These are phyloP conservation scores for Rotaria socialis DNA, from an alignment of 2,888 invertebrate genomes.

Conservation along the genomic window DNA sequence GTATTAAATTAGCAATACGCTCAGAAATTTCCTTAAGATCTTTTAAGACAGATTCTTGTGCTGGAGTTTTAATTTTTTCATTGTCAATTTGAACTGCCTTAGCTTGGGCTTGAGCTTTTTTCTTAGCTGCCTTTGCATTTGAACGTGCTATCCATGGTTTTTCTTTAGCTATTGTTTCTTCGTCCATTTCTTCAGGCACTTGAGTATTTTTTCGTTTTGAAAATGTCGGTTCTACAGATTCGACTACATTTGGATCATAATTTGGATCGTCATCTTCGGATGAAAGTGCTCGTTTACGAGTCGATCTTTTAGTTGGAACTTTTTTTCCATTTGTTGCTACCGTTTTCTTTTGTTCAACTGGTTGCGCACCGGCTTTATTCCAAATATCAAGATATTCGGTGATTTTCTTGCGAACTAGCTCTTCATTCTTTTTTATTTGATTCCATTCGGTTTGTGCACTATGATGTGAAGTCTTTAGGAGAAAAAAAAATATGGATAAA, in stretches of 20 bases:
- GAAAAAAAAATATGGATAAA: neutral
- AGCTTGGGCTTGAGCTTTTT: neutral
- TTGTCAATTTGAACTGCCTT: neutral
- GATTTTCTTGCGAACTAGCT: neutral
- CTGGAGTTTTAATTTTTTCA: conserved; percentile 8
- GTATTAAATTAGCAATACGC: conserved; percentile 24
- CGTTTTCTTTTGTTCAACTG: neutral
- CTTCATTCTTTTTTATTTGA: conserved; percentile 30
- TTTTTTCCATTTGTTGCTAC: neutral
- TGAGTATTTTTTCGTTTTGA: neutral
- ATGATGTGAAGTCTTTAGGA: neutral
- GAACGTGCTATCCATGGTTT: neutral
- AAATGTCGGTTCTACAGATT: neutral
- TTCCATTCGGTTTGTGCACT: conserved; percentile 35
- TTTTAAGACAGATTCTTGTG: conserved; percentile 18
- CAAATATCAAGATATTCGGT: neutral
- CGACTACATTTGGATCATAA: neutral
- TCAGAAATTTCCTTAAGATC: neutral
- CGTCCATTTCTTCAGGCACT: neutral
- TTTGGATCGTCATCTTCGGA: conserved; percentile 13
- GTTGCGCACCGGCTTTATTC: neutral
- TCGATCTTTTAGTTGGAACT: neutral
- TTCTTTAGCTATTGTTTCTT: neutral
- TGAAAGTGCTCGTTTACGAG: neutral
- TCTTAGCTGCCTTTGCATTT: neutral